phyloP scores from a whole-genome alignment of 2,888 invertebrate species.

The Drosophila nr. fundita region DNA sequence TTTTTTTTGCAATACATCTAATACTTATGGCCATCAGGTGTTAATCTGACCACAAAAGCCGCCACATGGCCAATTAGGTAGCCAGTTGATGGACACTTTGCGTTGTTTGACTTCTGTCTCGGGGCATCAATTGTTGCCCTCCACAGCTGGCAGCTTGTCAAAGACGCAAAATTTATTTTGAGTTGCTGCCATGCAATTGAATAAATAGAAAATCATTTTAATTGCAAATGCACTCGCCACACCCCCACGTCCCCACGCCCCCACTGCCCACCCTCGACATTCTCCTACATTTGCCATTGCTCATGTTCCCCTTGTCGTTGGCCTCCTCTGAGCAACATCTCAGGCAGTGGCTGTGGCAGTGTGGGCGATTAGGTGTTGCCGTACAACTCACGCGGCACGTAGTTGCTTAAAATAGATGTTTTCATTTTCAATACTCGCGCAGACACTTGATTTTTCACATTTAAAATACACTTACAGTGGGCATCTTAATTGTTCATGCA shows the following conservation, averaged over 20 bases:
- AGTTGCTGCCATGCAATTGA: constrained; percentile 63
- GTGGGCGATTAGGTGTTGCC: constrained; percentile 52
- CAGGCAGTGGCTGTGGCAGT: constrained; percentile 10
- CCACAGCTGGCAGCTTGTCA: constrained; percentile 65
- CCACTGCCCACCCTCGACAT: not conserved
- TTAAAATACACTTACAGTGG: constrained; percentile 25
- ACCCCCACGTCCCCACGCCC: too few species aligned
- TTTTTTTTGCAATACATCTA: constrained; percentile 31
- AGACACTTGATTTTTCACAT: constrained; percentile 41
- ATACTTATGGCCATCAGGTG: constrained; percentile 14
- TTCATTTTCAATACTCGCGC: constrained; percentile 50
- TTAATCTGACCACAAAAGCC: constrained; percentile 16
- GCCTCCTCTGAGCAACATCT: constrained; percentile 3
- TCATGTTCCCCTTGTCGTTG: not conserved
- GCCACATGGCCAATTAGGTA: constrained; percentile 24
- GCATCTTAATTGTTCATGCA: not conserved
- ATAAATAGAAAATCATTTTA: constrained; percentile 53
- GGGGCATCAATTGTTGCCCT: constrained; percentile 18
- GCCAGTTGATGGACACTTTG: constrained; percentile 24
- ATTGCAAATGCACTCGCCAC: constrained; percentile 30
- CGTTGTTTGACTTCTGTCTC: constrained; percentile 27
- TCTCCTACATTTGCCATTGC: constrained; percentile 7
- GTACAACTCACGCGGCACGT: constrained; percentile 51
- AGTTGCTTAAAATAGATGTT: constrained; percentile 49
- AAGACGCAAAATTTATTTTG: constrained; percentile 54